A percentile compares a stretch with the other conserved stretches of the same genome.
Evolutionary conservation across 2,888 invertebrate species (phyloP).

Genomic region (Exephanes ischioxanthus): DNA sequence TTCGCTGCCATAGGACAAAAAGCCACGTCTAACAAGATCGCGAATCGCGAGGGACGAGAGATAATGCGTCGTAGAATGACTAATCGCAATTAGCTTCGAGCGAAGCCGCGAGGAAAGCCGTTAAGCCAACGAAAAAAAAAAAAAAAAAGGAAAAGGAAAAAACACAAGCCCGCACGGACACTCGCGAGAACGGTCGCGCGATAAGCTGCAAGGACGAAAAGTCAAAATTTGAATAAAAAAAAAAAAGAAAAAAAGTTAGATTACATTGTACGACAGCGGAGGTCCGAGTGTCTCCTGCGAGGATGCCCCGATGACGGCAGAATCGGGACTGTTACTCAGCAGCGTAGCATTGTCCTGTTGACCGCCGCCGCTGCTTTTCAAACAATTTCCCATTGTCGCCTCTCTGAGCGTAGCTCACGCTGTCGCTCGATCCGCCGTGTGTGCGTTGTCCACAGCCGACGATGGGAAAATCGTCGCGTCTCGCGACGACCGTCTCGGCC

Average conservation of each 20-base stretch:
- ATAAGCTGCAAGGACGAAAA: not conserved
- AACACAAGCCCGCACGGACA: not conserved
- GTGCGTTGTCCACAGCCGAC: not conserved
- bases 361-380: slow-evolving; percentile 86
- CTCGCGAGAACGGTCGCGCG: not conserved
- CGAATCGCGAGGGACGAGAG: not conserved
- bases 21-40: not conserved
- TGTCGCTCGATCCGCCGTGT: not conserved
- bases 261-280: slow-evolving; percentile 86
- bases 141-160: not conserved
- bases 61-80: slow-evolving; percentile 18
- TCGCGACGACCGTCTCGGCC: not conserved
- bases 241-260: slow-evolving; percentile 46
- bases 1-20: not conserved
- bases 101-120: slow-evolving; percentile 1
- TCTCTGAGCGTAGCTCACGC: not conserved
- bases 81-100: slow-evolving; percentile 14
- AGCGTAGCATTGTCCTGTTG: slow-evolving; percentile 83
- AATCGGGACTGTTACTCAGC: slow-evolving; percentile 80
- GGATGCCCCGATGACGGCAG: slow-evolving; percentile 77
- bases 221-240: not conserved
- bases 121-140: not conserved
- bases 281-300: slow-evolving; percentile 87
- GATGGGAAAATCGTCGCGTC: not conserved
- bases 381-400: slow-evolving; percentile 89